Evolutionary conservation across 1,140 invertebrate species (phyloP).

Genomic region (Philopotamus ludificatus): DNA sequence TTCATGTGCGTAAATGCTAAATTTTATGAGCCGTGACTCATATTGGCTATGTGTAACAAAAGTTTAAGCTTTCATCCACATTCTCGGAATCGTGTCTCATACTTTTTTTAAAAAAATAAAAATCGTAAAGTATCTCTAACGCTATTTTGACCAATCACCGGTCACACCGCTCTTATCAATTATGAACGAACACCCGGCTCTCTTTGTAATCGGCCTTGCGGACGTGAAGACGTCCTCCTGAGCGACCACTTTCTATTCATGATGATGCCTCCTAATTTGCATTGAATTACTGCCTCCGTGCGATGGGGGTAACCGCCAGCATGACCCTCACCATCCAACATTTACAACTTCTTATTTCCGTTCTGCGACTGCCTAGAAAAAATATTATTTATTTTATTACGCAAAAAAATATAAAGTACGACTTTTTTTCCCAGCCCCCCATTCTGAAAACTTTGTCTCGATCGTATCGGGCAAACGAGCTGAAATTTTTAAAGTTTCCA

Average conservation of each 20-base stretch:
- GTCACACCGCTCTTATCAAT: slow-evolving; percentile 14
- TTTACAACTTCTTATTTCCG: neutral
- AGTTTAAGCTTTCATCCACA: neutral
- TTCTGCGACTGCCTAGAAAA: neutral
- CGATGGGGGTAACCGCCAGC: neutral
- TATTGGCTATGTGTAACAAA: neutral
- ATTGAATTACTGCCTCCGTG: slow-evolving; percentile 25
- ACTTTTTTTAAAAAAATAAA: too few species aligned
- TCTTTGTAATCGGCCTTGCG: slow-evolving; percentile 1
- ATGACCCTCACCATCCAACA: neutral
- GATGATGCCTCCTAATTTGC: slow-evolving; percentile 28
- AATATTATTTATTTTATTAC: neutral
- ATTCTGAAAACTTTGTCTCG: too few species aligned
- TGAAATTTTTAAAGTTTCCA: too few species aligned
- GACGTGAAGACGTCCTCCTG: neutral
- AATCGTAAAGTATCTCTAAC: slow-evolving; percentile 11
- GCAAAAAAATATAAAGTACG: too few species aligned
- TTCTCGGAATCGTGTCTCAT: too few species aligned
- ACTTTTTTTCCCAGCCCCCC: too few species aligned
- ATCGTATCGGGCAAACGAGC: too few species aligned
- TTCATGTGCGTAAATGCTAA: too few species aligned
- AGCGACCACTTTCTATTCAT: slow-evolving; percentile 28
- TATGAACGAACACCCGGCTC: slow-evolving; percentile 6
- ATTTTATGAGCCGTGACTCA: too few species aligned
- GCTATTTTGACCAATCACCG: slow-evolving; percentile 8